Conservation (phyloP, 2,888 invertebrate species). For the Mellilla xanthometata region DNA sequence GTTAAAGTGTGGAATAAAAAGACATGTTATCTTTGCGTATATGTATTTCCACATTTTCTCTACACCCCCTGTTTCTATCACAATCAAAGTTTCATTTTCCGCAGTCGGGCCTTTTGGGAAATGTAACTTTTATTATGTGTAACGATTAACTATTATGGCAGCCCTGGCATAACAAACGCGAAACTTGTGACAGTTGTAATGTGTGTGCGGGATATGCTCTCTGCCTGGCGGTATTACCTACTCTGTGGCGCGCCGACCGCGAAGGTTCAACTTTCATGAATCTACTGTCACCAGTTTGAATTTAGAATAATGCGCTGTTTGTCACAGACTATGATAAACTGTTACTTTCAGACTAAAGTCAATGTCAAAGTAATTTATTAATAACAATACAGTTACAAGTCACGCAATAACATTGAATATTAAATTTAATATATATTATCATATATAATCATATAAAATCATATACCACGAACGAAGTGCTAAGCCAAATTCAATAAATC, state of each 20-base stretch:
- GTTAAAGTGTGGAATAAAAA: too few species aligned
- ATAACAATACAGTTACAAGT: too few species aligned
- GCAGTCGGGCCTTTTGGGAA: background rate
- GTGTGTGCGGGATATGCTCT: conserved; percentile 12
- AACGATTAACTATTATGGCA: conserved; percentile 3
- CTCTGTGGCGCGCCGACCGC: background rate
- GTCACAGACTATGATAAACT: background rate
- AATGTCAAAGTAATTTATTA: too few species aligned
- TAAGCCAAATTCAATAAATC: too few species aligned
- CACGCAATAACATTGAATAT: too few species aligned
- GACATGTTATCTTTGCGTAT: background rate
- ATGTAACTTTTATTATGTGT: background rate
- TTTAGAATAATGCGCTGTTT: conserved; percentile 2
- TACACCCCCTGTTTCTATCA: background rate
- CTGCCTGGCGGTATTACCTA: background rate
- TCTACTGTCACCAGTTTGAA: conserved; percentile 10
- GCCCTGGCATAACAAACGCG: conserved; percentile 3
- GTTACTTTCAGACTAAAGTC: too few species aligned
- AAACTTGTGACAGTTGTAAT: conserved; percentile 21
- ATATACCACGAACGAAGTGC: too few species aligned
- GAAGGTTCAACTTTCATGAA: conserved; percentile 9
- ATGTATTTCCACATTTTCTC: too few species aligned
- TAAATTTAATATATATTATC: too few species aligned
- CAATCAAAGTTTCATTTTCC: conserved; percentile 2
- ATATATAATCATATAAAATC: too few species aligned